These are phyloP conservation scores for Pseudopleuronectes americanus DNA, from an alignment of 2,797 vertebrate genomes.

Conservation along the genomic window DNA sequence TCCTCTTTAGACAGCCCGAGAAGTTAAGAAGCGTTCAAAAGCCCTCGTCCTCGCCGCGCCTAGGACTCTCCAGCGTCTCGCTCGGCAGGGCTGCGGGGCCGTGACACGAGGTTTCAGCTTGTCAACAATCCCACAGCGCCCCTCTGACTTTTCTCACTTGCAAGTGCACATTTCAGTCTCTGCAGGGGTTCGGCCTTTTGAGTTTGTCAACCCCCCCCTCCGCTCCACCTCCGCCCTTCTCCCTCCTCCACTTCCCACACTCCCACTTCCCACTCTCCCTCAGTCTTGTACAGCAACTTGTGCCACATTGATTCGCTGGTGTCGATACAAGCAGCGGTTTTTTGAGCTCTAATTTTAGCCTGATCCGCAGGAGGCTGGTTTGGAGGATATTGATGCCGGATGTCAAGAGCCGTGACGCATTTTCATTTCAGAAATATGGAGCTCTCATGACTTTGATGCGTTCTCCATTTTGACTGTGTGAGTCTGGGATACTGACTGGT, in stretches of 20 bases:
- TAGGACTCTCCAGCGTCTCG: slow-evolving; percentile 28
- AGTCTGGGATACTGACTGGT: slow-evolving; percentile 19
- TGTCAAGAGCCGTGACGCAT: slow-evolving; percentile 75
- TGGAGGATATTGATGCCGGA: slow-evolving; percentile 75
- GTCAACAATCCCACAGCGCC: slow-evolving; percentile 54
- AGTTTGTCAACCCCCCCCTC: slow-evolving; percentile 41
- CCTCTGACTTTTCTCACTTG: slow-evolving; percentile 47
- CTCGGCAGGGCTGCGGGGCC: slow-evolving; percentile 38
- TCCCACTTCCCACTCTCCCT: slow-evolving; percentile 30
- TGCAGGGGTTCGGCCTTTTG: slow-evolving; percentile 56
- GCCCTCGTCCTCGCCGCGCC: slow-evolving; percentile 32
- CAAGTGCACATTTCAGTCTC: slow-evolving; percentile 65
- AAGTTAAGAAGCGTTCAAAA: slow-evolving; percentile 61
- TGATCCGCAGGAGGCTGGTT: slow-evolving; percentile 56
- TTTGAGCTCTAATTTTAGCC: slow-evolving; percentile 77
- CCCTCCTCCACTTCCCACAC: not conserved
- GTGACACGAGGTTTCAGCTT: slow-evolving; percentile 33
- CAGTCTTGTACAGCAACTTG: slow-evolving; percentile 68
- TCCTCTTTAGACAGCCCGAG: slow-evolving; percentile 51
- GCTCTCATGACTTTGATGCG: slow-evolving; percentile 41
- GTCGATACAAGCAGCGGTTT: slow-evolving; percentile 75
- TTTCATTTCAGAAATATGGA: slow-evolving; percentile 61
- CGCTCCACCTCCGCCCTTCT: not conserved
- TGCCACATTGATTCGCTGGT: slow-evolving; percentile 74
- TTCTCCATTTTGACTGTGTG: slow-evolving; percentile 34